Evolutionary conservation across 2,797 vertebrate species (phyloP), one percentile per base, ranked within the genome.

Genomic region (Gymnothorax reevesii): DNA sequence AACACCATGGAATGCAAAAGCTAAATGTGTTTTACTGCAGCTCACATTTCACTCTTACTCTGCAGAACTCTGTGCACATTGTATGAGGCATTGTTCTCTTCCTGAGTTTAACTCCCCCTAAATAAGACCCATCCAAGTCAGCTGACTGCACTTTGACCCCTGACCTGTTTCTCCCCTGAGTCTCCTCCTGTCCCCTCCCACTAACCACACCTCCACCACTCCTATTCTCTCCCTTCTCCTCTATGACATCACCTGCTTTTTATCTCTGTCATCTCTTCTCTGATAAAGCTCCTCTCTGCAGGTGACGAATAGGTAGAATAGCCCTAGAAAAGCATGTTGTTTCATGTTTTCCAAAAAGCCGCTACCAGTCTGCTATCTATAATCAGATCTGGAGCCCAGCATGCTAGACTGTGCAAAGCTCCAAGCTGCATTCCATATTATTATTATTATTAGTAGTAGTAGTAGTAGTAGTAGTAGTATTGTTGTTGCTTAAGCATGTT

Each of bases 1-100:
- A 49, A 87, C 62, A 69, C 60, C 82, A 88, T 59, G 79, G 71
- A 84, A 25, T 49, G 25, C 9, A 0, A 83, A 13, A 88, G 84
- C 62, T 3, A 7, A 88, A 83, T 89, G 55, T 52, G 49, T 86
- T 8, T 15, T 54, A 52, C 75, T 89, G 84, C 1, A 87, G 82
- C 27, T 77, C 1, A 79, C 69, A 33, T 57, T 73, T 84, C 49
- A 0, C 49, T 82, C 60, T 27, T n/a, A 12, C 59, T 10, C 85
- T n/a, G 10, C 55, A 12, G n/a, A 69, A 33, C 55, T 75, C 69
- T 27, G 22, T 7, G 69, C 9, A 57, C 4, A 57, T 60, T 12
- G 22, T 60, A 82, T 4, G 4, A 49, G 54, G 9, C 4, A 10
- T 71, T 20, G 66, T 3, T 84, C 77, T 22, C 77, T 49, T 80